Percentiles rank a stretch among this genome's conserved stretches.
phyloP scores from a whole-genome alignment of 2,797 vertebrate genomes.

The Pipistrellus pygmaeus region DNA sequence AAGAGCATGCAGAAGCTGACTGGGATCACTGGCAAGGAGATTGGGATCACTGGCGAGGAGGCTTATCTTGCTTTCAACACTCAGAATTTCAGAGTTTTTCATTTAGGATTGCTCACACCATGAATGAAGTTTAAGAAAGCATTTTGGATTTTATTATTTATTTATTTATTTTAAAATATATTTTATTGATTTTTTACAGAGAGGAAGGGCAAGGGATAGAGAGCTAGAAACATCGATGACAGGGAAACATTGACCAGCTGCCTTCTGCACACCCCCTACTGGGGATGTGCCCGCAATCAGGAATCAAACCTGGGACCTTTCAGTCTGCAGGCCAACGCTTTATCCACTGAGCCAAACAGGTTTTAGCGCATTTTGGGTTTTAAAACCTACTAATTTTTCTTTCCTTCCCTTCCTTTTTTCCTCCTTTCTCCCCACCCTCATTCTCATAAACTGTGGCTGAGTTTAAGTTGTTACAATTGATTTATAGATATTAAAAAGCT shows the following conservation, averaged over 20 bases:
- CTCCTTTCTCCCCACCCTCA: background rate
- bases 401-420: no score
- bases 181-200: no score
- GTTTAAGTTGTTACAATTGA: background rate
- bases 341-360: no score
- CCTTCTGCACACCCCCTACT: no score
- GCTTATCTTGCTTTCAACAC: background rate
- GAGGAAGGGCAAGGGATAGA: no score
- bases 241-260: no score
- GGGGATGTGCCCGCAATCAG: no score
- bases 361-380: background rate
- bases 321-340: no score
- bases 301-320: no score
- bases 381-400: background rate
- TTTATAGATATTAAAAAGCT: background rate
- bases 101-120: background rate
- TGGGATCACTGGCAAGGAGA: background rate
- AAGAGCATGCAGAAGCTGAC: background rate
- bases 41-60: background rate
- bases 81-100: background rate
- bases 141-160: background rate
- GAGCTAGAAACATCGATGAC: no score
- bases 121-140: slow-evolving; percentile 10
- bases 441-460: background rate
- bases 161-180: no score